These are phyloP conservation scores for Apodemia zela DNA, from an alignment of 2,888 invertebrate species.

Conservation along the genomic window DNA sequence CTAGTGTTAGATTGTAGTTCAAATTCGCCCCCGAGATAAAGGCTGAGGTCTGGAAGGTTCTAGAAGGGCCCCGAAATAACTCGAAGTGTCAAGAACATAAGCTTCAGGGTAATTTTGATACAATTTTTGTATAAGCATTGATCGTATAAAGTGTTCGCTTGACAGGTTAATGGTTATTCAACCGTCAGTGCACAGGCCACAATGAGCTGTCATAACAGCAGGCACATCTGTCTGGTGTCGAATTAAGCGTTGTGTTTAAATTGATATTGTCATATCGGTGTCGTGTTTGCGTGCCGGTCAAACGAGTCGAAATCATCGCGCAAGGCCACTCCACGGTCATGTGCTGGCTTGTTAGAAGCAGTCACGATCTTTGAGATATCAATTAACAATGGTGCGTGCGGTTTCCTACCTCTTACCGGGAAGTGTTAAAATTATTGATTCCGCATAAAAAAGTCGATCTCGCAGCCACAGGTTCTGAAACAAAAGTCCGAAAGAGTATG, in stretches of 20 bases:
- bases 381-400: background rate
- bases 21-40: too few relatives aligned
- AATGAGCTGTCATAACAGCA: background rate
- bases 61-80: background rate
- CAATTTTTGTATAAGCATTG: background rate
- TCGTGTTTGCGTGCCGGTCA: background rate
- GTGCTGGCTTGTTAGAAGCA: background rate
- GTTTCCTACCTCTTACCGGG: background rate
- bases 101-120: background rate
- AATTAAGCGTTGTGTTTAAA: background rate
- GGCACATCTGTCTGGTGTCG: conserved; percentile 4
- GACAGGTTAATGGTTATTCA: conserved; percentile 5
- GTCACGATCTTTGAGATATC: background rate
- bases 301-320: background rate
- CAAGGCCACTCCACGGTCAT: background rate
- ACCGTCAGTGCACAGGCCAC: background rate
- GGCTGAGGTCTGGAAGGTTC: too few relatives aligned
- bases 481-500: too few relatives aligned
- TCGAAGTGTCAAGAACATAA: too few relatives aligned
- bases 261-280: background rate
- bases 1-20: too few relatives aligned
- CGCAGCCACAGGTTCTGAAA: too few relatives aligned
- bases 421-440: too few relatives aligned
- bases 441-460: too few relatives aligned
- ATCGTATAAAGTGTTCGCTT: background rate